Evolutionary conservation across 2,113 vertebrate genomes (phyloP).

Genomic region (Campylomormyrus numenius): DNA sequence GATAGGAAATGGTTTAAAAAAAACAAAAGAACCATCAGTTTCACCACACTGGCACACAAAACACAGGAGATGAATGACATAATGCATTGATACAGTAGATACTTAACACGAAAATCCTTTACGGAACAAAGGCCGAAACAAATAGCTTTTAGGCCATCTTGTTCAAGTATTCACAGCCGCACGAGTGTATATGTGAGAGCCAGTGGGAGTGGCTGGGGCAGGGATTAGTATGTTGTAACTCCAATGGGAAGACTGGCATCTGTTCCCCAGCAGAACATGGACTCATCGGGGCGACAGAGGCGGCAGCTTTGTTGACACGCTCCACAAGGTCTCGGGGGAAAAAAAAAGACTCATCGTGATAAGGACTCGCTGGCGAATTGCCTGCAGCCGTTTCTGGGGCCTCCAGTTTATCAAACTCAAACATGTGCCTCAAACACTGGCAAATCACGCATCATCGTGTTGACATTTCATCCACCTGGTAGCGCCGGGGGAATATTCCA

Average conservation of each 20-base stretch:
- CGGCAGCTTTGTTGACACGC: background rate
- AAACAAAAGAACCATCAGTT: background rate
- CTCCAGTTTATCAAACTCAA: background rate
- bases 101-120: background rate
- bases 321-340: background rate
- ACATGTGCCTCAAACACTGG: background rate
- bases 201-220: background rate
- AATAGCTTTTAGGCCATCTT: background rate
- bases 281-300: background rate
- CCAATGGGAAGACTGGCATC: background rate
- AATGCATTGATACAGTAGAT: background rate
- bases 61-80: background rate
- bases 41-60: background rate
- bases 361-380: background rate
- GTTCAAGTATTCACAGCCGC: background rate
- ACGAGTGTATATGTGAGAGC: background rate
- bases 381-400: background rate
- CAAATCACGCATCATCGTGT: background rate
- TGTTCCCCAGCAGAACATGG: background rate
- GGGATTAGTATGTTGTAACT: background rate
- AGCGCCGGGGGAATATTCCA: background rate
- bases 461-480: conserved; percentile 1
- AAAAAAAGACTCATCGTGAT: background rate
- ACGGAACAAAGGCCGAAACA: background rate
- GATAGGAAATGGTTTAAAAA: background rate